Base-by-base conservation (phyloP, 2,888 invertebrate species). In the Odontomyia ornata region DNA sequence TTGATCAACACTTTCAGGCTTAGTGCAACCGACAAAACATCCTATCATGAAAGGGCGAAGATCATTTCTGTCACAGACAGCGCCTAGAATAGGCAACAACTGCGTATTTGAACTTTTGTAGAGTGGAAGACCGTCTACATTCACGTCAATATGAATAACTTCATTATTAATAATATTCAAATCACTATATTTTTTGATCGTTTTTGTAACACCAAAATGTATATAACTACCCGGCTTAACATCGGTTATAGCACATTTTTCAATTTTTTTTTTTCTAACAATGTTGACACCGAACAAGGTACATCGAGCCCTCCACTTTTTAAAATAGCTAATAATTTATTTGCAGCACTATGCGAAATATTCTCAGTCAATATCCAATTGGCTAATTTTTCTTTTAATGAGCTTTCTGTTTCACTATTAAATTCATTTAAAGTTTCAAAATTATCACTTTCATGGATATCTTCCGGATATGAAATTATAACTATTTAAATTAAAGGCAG, bases 141-240 rank as follows among this genome's bases (percentile, higher is more conserved):
- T 56, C n/a, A 69, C 47, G 56, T 71, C 52, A 30, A 65, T 77
- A 72, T 36, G 60, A 60, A 60, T 23, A 23, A 23, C 25, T 60
- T 60, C 57, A 76, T 76, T 76, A 65, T 57, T 27, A 18, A 27
- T 2, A 57, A 73, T 57, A 56, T 73, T 73, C 56, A 73, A 73
- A 73, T 73, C 52, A 56, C 76, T 67, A 57, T 67, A 76, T 76
- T 76, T 76, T 56, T 47, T 15, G 36, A 27, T 56, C 64, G 64
- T 76, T 69, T 76, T 76, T 52, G 67, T 28, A 67, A 76, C 27
- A 56, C 67, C 76, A 69, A 76, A 76, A 69, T 76, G 76, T 47
- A 76, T 76, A 28, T 57, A 76, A 36, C 67, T 76, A 21, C 69
- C 52, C 9, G 57, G 56, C 21, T 69, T 36, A 23, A 69, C 69